Evolutionary conservation across 64 coral and sea anemone genomes (phyloP).

Genomic region (Montipora capricornis): DNA sequence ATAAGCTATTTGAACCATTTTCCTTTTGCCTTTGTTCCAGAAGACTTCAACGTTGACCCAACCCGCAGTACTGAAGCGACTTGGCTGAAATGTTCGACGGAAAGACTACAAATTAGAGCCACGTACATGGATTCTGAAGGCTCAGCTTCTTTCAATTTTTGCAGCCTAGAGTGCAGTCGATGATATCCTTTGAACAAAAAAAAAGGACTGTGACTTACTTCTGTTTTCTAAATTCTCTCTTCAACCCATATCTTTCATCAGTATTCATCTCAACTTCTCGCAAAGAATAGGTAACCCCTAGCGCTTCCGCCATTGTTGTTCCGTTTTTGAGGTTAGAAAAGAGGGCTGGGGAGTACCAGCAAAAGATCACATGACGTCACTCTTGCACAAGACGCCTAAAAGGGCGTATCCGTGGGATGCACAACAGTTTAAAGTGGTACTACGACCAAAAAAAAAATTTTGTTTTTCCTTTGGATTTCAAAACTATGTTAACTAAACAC

Average conservation of each 20-base stretch:
- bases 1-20: too few relatives aligned
- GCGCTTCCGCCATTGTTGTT: constrained; percentile 65
- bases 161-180: not conserved
- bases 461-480: too few relatives aligned
- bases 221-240: constrained; percentile 24
- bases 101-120: too few relatives aligned
- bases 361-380: constrained; percentile 26
- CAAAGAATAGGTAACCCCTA: constrained; percentile 4
- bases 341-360: constrained; percentile 10
- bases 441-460: too few relatives aligned
- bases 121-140: too few relatives aligned
- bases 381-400: not conserved
- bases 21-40: too few relatives aligned
- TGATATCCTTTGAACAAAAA: not conserved
- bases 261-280: constrained; percentile 39
- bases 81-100: not conserved
- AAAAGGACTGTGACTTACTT: constrained; percentile 27
- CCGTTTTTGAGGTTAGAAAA: not conserved
- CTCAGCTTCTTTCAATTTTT: not conserved
- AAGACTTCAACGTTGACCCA: too few relatives aligned
- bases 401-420: too few relatives aligned
- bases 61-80: not conserved
- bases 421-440: too few relatives aligned
- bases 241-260: constrained; percentile 50
- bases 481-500: too few relatives aligned